phyloP scores from a whole-genome alignment of 2,113 vertebrate species.

The Odocoileus virginianus region DNA sequence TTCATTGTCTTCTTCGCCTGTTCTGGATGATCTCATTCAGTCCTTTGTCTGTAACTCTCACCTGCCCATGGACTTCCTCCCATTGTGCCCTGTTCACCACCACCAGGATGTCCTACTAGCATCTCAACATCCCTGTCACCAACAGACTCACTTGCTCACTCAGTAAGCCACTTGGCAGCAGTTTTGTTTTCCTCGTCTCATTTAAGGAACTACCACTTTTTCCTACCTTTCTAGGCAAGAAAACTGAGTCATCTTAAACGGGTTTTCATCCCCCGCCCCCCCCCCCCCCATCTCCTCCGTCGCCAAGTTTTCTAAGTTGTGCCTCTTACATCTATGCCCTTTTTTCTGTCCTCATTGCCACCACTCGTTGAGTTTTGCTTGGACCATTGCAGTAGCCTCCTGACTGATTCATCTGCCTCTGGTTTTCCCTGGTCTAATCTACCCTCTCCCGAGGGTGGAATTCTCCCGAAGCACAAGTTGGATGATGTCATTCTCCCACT shows the following conservation, averaged over 20 bases:
- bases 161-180: not conserved
- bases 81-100: not conserved
- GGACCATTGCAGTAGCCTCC: constrained; percentile 12
- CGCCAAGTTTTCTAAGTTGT: not conserved
- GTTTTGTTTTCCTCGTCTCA: not conserved
- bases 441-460: constrained; percentile 18
- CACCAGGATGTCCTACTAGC: not conserved
- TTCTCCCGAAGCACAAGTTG: constrained; percentile 37
- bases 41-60: not conserved
- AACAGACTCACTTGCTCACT: not conserved
- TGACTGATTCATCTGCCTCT: not conserved
- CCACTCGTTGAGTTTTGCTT: not conserved
- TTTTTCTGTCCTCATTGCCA: not conserved
- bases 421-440: constrained; percentile 7
- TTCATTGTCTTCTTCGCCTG: not conserved
- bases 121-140: not conserved
- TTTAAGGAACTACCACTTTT: not conserved
- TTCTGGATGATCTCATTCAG: not conserved
- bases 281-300: not conserved
- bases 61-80: not conserved
- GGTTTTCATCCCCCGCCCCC: not conserved
- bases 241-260: not conserved
- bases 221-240: not conserved
- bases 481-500: constrained; percentile 50
- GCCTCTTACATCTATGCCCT: not conserved